phyloP scores from a whole-genome alignment of 1,140 invertebrate genomes.

The Apolygus lucorum region DNA sequence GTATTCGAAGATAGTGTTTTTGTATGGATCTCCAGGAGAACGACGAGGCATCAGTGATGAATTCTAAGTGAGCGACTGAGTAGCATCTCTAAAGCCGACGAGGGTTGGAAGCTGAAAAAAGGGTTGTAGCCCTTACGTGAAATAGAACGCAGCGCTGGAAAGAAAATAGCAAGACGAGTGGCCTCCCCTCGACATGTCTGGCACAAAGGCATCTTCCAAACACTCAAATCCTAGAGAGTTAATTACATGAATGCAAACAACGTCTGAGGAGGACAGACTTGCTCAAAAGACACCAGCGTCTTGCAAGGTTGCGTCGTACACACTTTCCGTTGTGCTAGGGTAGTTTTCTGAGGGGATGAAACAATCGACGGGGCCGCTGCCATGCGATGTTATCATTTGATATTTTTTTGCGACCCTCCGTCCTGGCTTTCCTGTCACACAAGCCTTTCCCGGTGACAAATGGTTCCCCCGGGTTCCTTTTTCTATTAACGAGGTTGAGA shows the following conservation, averaged over 20 bases:
- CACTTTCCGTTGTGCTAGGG: constrained; percentile 5
- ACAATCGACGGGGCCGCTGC: background rate
- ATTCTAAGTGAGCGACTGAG: background rate
- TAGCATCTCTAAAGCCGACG: background rate
- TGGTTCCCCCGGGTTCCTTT: background rate
- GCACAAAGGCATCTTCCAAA: constrained; percentile 8
- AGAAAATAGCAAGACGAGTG: background rate
- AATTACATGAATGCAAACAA: constrained; percentile 9
- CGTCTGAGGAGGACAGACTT: background rate
- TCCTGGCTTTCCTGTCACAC: background rate
- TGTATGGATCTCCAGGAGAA: background rate
- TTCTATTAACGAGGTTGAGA: constrained; percentile 9
- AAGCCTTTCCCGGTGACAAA: constrained; percentile 10
- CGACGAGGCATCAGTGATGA: background rate
- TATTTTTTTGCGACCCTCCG: background rate
- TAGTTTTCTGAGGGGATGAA: background rate
- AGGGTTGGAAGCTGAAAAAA: background rate
- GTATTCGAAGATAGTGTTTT: background rate
- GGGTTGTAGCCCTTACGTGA: no score
- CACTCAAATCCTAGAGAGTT: constrained; percentile 7
- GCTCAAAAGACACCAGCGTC: background rate
- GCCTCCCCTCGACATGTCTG: background rate
- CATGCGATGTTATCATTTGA: background rate
- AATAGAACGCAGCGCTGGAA: no score
- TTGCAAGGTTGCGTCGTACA: constrained; percentile 1